Base-by-base conservation (phyloP, 1,140 invertebrate species). In the Zaprionus africanus region DNA sequence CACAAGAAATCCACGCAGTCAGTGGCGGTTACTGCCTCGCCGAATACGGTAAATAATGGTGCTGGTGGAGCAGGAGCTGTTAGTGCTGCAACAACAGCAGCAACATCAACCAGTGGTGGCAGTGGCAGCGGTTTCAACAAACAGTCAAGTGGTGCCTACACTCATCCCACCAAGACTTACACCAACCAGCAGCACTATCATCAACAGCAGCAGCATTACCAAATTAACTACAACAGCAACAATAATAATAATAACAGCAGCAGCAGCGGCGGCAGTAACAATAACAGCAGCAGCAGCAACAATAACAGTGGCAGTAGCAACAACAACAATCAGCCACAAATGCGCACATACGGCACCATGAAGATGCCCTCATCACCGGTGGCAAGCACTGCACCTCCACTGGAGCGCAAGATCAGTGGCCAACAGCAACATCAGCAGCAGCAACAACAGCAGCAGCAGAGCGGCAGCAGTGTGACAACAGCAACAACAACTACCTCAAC, bases 1-100 rank as follows among this genome's bases (percentile, higher is more conserved):
- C 91, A 85, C 59, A 92, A 92, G 58, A 92, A 92, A 61, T 91
- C 86, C 24, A 92, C 91, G 6, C 90, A 91, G 34, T 91, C 91
- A 26, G 91, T 92, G 43, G 87, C 91, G 7, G 91, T 92, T 12
- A 92, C 91, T 17, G 91, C 91, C 22, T 91, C 91, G 13, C 91
- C 91, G 22, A 90, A 88, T 34, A 81, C 63, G 34, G 84, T 90
- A 2, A 88, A 87, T 36, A 87, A 88, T 22, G 85, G 78, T n/a
- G 66, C 78, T 11, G 59, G 59, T 36, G 51, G 28, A 19, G 58
- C 62, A 38, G n/a, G 12, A 11, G 22, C 31, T 41, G 64, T 31
- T 13, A 64, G 28, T 65, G 59, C 53, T 28, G 51, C 60, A 17
- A 49, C 57, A 36, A n/a, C 64, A 31, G 34, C 68, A 26, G 15